Evolutionary conservation across 2,113 vertebrate species (phyloP), one percentile per base, ranked within the genome.

Genomic region (Alethe diademata): DNA sequence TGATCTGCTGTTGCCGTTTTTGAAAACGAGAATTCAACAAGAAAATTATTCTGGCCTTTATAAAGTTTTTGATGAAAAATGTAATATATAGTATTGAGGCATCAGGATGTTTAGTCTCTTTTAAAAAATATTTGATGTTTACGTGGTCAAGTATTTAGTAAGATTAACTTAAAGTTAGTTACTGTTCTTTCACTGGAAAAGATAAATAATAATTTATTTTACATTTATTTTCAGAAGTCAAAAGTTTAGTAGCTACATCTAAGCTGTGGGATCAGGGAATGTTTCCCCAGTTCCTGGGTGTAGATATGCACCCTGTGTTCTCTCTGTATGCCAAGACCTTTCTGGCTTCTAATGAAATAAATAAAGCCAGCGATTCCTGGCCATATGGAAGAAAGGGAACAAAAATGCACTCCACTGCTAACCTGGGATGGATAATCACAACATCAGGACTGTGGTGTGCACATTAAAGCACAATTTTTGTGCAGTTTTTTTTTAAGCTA

Each of bases 171-270:
- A 96, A 87, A 94, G 25, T 95, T 97, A 95, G 78, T 94, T 96
- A 91, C 93, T 97, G 36, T 94, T 95, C 70, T 93, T 97, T 78
- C 67, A 93, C 69, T 96, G 65, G 86, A 94, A 79, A 92, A 75
- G 36, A 69, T 51, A 95, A 76, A 82, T 47, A 86, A 92, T 94
- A 91, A 95, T 86, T 93, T 97, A 95, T 97, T 96, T 95, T 60
- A 69, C 71, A 72, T 95, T 94, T 78, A 43, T 94, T 51, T 93
- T 97, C 92, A 90, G 65, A 95, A 89, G 78, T 96, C 92, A 94
- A 72, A 94, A 48, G 58, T 47, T 95, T 93, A 95, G 70, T 96
- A 93, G 33, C 56, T 36, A n/a, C 35, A 62, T 83, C 67, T 86
- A 80, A 67, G 48, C 35, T 92, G 67, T 92, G 86, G 94, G 91